phyloP scores from a whole-genome alignment of 64 coral and sea anemone species.

The Actinia equina region DNA sequence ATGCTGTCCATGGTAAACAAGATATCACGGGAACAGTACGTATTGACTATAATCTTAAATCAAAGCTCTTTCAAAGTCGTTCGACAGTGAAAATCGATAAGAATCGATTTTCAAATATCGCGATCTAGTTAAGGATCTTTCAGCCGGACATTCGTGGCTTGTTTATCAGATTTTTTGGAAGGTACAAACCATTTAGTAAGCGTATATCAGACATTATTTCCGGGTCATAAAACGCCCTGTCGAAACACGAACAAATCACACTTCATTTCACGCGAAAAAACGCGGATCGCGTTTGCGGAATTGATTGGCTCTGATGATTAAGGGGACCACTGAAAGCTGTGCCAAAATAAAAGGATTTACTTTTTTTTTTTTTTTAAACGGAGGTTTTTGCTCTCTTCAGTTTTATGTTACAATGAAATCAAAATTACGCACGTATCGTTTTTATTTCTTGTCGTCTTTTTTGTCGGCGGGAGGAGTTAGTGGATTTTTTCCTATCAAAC shows the following conservation, averaged over 20 bases:
- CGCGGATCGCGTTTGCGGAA: background rate
- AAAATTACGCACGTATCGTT: too few relatives aligned
- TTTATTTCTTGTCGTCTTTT: too few relatives aligned
- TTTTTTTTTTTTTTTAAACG: too few relatives aligned
- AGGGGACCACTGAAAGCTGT: background rate
- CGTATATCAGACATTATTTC: background rate
- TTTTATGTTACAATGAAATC: too few relatives aligned
- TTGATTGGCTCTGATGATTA: background rate
- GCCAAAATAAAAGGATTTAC: background rate
- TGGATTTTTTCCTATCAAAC: too few relatives aligned
- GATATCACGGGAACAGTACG: background rate
- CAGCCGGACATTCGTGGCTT: background rate
- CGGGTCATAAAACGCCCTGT: background rate
- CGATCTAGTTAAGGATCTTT: background rate
- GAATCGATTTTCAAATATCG: background rate
- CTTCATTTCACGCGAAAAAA: background rate
- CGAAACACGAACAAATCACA: background rate
- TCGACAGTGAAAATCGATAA: background rate
- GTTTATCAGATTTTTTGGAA: background rate
- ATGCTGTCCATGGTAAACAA: background rate
- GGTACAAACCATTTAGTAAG: conserved; percentile 13
- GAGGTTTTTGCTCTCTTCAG: too few relatives aligned
- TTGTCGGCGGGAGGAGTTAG: too few relatives aligned
- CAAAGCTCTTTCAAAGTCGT: background rate
- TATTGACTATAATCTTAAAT: background rate